A percentile compares a stretch with the other conserved stretches of the same genome.
Evolutionary conservation across 2,888 invertebrate genomes (phyloP).

Genomic region (Leptinotarsa haldemani): DNA sequence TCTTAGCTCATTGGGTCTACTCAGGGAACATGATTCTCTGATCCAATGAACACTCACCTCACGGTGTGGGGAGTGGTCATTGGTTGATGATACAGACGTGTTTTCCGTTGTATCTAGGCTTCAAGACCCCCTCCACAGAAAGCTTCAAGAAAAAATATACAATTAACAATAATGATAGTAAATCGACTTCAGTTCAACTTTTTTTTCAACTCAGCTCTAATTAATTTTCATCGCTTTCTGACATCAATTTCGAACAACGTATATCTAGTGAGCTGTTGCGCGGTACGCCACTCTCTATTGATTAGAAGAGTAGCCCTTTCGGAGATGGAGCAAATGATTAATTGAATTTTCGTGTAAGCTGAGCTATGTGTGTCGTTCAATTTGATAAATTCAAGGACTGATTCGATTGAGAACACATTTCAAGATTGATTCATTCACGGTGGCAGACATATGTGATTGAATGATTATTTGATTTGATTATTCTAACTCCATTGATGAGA

Average conservation of each 20-base stretch:
- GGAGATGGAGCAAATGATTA: conserved; percentile 62
- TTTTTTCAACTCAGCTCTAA: too few species aligned
- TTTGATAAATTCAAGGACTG: conserved; percentile 63
- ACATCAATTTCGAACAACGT: background rate
- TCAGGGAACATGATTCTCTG: too few species aligned
- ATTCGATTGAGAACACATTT: conserved; percentile 56
- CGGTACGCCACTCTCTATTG: conserved; percentile 52
- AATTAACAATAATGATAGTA: too few species aligned
- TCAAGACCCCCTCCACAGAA: too few species aligned
- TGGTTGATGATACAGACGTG: too few species aligned
- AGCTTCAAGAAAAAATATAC: too few species aligned
- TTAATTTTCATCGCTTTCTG: too few species aligned
- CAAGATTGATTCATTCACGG: conserved; percentile 41
- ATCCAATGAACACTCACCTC: too few species aligned
- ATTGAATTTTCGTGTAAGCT: conserved; percentile 64
- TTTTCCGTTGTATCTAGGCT: too few species aligned
- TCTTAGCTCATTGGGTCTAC: too few species aligned
- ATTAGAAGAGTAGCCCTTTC: conserved; percentile 63
- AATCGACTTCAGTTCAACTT: too few species aligned
- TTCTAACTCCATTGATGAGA: background rate
- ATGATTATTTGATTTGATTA: conserved; percentile 26
- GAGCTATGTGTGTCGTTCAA: conserved; percentile 60
- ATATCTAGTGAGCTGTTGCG: background rate
- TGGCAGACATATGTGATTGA: conserved; percentile 29
- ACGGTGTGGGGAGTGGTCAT: too few species aligned